Base-by-base conservation (phyloP, 2,888 invertebrate species). In the Trissonchulus sp. region DNA sequence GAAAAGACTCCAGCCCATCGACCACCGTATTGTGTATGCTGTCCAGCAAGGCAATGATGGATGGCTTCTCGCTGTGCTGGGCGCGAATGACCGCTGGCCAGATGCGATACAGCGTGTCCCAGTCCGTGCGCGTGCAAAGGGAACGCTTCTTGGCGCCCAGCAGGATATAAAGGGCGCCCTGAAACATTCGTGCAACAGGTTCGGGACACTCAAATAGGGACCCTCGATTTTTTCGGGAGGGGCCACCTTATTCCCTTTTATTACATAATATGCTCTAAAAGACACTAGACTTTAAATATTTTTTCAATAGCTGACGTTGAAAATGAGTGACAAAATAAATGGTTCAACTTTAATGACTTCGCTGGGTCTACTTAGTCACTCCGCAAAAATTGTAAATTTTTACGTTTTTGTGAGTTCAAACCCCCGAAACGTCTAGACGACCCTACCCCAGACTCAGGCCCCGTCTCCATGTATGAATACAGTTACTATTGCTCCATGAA, bases 61-160 rank as follows among this genome's bases (percentile, higher is more conserved):
- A 85, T 0, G 90, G 90, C 83, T 94, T 94, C 83, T 95, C 94
- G 1, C 93, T 93, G 71, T 92, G 90, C 78, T 90, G 90, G 0
- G 93, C 90, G n/a, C 76, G 73, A 18, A 81, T 75, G 31, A 95
- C 83, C 0, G 91, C 89, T 0, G 93, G 91, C 93, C 94, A 94
- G 0, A 94, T 84, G 35, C 88, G 86, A 62, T 88, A 85, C 30
- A 91, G 87, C 1, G 90, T 88, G 3, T 89, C 87, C 93, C 93
- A 95, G 83, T 92, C 90, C 78, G 90, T 90, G 80, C 90, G 89
- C 15, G 90, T 88, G 0, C 91, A 85, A 3, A 93, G 85, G 0
- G 90, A 89, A 1, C 88, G 88, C 15, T 87, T 82, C 81, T 90
- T 89, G 0, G 90, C 89, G 0, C 91, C 91, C 76, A 91, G 84